Evolutionary conservation across 2,888 invertebrate genomes (phyloP).

Genomic region (Melinaea marsaeus): DNA sequence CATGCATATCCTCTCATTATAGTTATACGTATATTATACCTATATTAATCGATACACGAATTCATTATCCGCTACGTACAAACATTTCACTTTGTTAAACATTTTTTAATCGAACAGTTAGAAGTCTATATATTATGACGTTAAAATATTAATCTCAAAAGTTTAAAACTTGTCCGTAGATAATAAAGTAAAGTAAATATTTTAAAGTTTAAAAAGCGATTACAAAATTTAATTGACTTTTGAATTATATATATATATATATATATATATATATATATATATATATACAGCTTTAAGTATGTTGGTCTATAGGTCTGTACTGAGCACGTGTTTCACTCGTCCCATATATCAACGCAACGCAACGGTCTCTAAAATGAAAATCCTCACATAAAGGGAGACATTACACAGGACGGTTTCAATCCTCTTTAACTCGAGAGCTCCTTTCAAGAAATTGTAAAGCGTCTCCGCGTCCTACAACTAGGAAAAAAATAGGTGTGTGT

Average conservation of each 20-base stretch:
- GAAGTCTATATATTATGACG: no score
- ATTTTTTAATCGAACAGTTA: no score
- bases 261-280: no score
- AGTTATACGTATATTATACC: background rate
- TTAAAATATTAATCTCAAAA: no score
- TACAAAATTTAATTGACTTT: no score
- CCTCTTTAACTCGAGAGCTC: slow-evolving; percentile 56
- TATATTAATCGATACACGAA: background rate
- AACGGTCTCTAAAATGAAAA: slow-evolving; percentile 28
- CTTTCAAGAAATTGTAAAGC: slow-evolving; percentile 63
- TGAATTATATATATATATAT: no score
- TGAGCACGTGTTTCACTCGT: slow-evolving; percentile 2
- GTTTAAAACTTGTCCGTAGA: no score
- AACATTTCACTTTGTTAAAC: no score
- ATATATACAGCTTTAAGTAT: no score
- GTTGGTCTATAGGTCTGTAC: background rate
- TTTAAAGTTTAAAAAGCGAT: no score
- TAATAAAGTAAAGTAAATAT: no score
- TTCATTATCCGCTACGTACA: no score
- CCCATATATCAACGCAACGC: slow-evolving; percentile 21
- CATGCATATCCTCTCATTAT: slow-evolving; percentile 36
- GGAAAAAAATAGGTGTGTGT: slow-evolving; percentile 65
- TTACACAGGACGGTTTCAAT: slow-evolving; percentile 51
- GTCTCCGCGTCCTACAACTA: slow-evolving; percentile 60
- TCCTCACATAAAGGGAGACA: slow-evolving; percentile 33